Evolutionary conservation across 2,113 vertebrate genomes (phyloP), one percentile per base, ranked within the genome.

Genomic region (Leptobrachium leishanense): DNA sequence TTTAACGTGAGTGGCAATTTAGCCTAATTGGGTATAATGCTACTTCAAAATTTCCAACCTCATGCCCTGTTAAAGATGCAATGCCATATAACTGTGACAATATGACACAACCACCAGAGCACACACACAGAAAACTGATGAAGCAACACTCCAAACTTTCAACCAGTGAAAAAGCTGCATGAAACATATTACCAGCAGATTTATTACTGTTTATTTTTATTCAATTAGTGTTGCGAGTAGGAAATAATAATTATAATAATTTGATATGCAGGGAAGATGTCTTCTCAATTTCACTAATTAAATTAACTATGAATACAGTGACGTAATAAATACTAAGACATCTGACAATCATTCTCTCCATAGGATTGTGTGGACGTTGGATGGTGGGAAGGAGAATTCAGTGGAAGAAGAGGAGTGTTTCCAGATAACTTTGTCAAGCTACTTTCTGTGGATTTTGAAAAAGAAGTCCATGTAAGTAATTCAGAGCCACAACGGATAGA

Each of bases 361-460:
- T 88, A 99, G 98, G 97, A 99, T 7, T 99, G 98, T 83, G 94
- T 96, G 1, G 98, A 99, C 43, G 92, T 94, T 0, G 98, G 98
- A 71, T 99, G 98, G 98, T 99, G 98, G 98, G 95, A 96, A 92
- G 98, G 98, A 55, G 97, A 99, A 85, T 86, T 97, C 79, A 95
- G 94, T 2, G 95, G 96, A 76, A 91, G 93, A 82, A 89, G 93
- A 85, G 98, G 98, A 20, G 96, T 99, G 20, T 99, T 99, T 85
- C 98, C 98, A 4, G 98, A 99, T 83, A 99, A 99, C 87, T 99
- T 99, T 84, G 98, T 99, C 82, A 99, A 99, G 88, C 89, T 97
- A 81, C 92, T 98, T 40, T 88, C 95, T 68, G 88, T 94, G 0
- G 98, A 99, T 86, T 93, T 92, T 83, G 98, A 99, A 85, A 98